A percentile compares a stretch with the other conserved stretches of the same genome.
Conservation (phyloP, 2,797 vertebrate genomes). For the Chaetodon trifasciatus region DNA sequence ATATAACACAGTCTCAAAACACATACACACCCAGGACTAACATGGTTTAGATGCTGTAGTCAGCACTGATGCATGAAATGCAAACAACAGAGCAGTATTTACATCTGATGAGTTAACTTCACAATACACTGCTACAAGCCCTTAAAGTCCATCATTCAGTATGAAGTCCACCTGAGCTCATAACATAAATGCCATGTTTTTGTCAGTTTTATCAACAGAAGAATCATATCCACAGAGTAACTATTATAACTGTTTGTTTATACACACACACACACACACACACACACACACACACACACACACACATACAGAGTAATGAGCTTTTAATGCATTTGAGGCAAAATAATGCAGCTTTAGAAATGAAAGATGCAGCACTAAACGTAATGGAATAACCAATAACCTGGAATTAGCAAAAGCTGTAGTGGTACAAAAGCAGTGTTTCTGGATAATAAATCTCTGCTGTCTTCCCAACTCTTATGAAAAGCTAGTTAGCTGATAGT, state of each 20-base stretch:
- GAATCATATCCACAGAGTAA: constrained; percentile 26
- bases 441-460: constrained; percentile 49
- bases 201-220: constrained; percentile 24
- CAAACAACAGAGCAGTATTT: neutral
- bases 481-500: constrained; percentile 28
- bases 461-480: constrained; percentile 11
- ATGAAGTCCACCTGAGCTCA: constrained; percentile 13
- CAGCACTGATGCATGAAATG: neutral
- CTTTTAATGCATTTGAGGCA: constrained; percentile 64
- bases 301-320: constrained; percentile 46
- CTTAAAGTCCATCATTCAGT: neutral
- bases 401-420: constrained; percentile 51
- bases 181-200: constrained; percentile 35
- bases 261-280: neutral
- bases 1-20: constrained; percentile 9
- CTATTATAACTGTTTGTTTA: constrained; percentile 36
- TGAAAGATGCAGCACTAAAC: constrained; percentile 57
- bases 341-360: constrained; percentile 63
- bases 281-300: neutral
- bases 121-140: constrained; percentile 1
- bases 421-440: constrained; percentile 35
- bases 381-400: constrained; percentile 62
- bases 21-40: neutral
- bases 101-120: neutral
- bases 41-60: neutral